Evolutionary conservation across 2,888 invertebrate genomes (phyloP), one percentile per base, ranked within the genome.

Genomic region (Dicycla oo): DNA sequence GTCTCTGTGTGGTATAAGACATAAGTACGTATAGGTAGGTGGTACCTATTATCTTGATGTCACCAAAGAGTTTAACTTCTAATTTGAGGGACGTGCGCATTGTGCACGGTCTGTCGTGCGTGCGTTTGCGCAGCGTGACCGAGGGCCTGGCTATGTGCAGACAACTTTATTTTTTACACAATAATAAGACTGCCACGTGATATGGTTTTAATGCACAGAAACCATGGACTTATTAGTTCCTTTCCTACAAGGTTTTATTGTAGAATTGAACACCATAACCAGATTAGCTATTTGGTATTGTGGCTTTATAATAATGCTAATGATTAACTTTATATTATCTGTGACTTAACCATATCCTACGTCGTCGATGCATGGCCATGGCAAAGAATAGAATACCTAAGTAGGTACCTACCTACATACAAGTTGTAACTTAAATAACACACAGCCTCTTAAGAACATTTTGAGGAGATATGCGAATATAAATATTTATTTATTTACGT

Each of bases 41-140:
- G n/a, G n/a, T n/a, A n/a, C n/a, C n/a, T n/a, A 30, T 69, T 81
- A 77, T 81, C 81, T 69, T 69, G 82, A 86, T 83, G 86, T 84
- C 83, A 72, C 81, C 73, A 43, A 65, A 64, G 64, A 81, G 82
- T 82, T 81, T 75, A 80, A 38, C 76, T 47, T 86, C 82, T 86
- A 86, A 84, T 80, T 75, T 74, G 75, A 69, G 72, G 73, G 79
- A 85, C 88, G 88, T 84, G 88, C 75, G 88, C 88, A 88, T 89
- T 88, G 90, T 89, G 86, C 89, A 85, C 88, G 86, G 83, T 82
- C 83, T 85, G 87, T 86, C 83, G 86, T 87, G 89, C 91, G 87
- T 87, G 89, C 89, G 87, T 86, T 73, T 74, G 82, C 81, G 81
- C 84, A 80, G 83, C 89, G 88, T 89, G 89, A 89, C 88, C 80